These are phyloP conservation scores for Linnaemya tessellans DNA, from an alignment of 2,888 invertebrate genomes.

Conservation along the genomic window DNA sequence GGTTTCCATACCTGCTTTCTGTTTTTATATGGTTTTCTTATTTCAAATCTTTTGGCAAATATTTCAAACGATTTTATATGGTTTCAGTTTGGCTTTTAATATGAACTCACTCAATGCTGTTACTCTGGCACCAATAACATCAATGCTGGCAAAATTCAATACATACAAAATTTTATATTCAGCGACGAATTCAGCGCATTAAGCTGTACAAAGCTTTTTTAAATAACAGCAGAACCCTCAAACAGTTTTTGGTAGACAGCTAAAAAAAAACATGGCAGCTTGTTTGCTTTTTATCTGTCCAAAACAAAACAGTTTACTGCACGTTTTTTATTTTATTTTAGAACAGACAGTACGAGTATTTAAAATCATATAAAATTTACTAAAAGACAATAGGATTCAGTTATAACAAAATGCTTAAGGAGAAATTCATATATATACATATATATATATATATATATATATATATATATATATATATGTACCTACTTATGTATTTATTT, in stretches of 20 bases:
- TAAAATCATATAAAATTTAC: no score
- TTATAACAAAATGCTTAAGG: no score
- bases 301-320: slow-evolving; percentile 11
- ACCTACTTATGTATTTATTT: neutral
- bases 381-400: no score
- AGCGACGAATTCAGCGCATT: slow-evolving; percentile 57
- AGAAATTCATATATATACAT: neutral
- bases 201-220: slow-evolving; percentile 67
- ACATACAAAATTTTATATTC: slow-evolving; percentile 54
- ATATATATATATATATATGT: neutral
- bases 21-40: slow-evolving; percentile 20
- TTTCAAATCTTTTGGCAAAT: slow-evolving; percentile 49
- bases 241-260: slow-evolving; percentile 1
- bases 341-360: neutral
- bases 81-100: slow-evolving; percentile 50
- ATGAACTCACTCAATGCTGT: slow-evolving; percentile 24
- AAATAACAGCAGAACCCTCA: slow-evolving; percentile 46
- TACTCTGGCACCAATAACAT: slow-evolving; percentile 22
- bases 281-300: slow-evolving; percentile 11
- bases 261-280: slow-evolving; percentile 54
- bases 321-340: neutral
- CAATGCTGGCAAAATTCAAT: slow-evolving; percentile 36
- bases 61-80: slow-evolving; percentile 61
- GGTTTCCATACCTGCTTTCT: slow-evolving; percentile 58
- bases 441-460: neutral